Evolutionary conservation across 2,113 vertebrate genomes (phyloP), one percentile per base, ranked within the genome.

Genomic region (Casuarius casuarius): DNA sequence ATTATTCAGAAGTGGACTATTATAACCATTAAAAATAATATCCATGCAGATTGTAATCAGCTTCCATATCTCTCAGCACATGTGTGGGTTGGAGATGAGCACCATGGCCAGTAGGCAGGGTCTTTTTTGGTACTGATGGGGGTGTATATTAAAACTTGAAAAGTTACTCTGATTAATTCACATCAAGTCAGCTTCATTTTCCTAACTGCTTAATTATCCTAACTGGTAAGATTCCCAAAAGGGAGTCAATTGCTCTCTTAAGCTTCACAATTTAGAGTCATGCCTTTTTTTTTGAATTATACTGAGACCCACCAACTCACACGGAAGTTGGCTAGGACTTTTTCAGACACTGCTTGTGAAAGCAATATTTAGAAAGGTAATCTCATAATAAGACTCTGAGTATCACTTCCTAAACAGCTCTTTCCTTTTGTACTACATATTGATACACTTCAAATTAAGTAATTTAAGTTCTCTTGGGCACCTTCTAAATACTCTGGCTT

Each of bases 1-100:
- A 97, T 97, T 97, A 97, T 95, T 98, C 97, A 97, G 90, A 94
- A 97, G 85, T 96, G 84, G 96, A 96, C 94, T 97, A 97, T 96
- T 95, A 96, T 91, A 94, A 71, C 87, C 22, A 96, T 94, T 93
- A 87, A 97, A 96, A 92, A 91, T 93, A 96, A 81, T 86, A 83
- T 87, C 96, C 88, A 95, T 93, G 96, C 71, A 95, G 94, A 87
- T 28, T 86, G 40, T 78, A 96, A 97, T 95, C 97, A 97, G 61
- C 94, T 92, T 19, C 72, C 61, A 61, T 77, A 61, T 68, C 84
- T 95, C 71, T 82, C 76, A 74, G 80, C 77, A 84, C 5, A 9
- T 84, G 77, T 66, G 95, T 93, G 88, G 93, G 94, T 58, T 96
- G 95, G 52, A 96, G 90, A 97, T 87, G 85, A 97, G 81, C 68